Percentiles rank a stretch among this genome's conserved stretches.
phyloP scores from a whole-genome alignment of 2,113 vertebrate species.

The Psephotus haematonotus region DNA sequence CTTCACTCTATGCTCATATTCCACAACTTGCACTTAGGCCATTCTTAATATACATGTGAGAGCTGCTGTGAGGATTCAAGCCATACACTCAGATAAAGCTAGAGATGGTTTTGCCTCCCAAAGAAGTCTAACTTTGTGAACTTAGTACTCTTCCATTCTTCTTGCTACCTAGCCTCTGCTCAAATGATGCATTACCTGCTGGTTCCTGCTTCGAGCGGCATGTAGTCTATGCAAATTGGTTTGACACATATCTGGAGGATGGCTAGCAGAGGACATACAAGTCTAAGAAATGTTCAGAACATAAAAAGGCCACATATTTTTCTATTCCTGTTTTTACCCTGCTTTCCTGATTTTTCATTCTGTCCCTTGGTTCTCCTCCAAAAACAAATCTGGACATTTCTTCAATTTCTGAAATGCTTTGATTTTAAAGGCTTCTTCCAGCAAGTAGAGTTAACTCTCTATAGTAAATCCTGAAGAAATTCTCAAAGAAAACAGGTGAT shows the following conservation, averaged over 20 bases:
- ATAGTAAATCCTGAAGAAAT: not conserved
- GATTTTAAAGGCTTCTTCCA: constrained; percentile 10
- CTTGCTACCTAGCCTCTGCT: not conserved
- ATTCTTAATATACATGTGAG: not conserved
- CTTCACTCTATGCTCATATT: not conserved
- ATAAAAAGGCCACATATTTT: not conserved
- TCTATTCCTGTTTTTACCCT: not conserved
- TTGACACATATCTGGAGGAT: not conserved
- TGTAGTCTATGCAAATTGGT: not conserved
- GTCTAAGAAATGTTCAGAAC: not conserved
- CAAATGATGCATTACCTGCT: not conserved
- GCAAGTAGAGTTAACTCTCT: not conserved
- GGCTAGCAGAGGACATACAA: not conserved
- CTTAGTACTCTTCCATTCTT: not conserved
- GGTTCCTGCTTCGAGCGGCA: not conserved
- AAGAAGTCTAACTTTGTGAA: not conserved
- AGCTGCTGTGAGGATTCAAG: not conserved
- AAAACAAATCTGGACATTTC: constrained; percentile 8
- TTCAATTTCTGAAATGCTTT: not conserved
- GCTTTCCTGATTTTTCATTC: not conserved
- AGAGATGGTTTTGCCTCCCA: not conserved
- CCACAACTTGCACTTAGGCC: not conserved
- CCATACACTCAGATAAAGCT: not conserved
- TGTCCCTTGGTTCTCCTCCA: not conserved
- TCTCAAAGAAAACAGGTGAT: not conserved